Evolutionary conservation across 2,888 invertebrate species (phyloP).

Genomic region (Mallateleia sp.): DNA sequence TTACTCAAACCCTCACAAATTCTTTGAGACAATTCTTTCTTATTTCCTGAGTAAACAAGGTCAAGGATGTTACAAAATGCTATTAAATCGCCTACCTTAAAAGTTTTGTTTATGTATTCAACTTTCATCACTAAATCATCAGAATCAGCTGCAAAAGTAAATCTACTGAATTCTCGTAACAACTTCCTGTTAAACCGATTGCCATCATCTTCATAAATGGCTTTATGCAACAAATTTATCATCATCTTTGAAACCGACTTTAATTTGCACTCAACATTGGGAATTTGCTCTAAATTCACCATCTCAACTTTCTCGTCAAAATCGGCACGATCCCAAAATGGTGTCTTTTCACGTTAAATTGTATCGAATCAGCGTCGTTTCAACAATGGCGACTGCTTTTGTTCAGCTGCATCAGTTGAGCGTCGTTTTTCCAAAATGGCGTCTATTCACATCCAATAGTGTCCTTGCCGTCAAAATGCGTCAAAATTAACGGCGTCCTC

Average conservation of each 20-base stretch:
- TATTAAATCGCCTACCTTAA: constrained; percentile 18
- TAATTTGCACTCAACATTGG: not conserved
- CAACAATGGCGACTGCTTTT: too few relatives aligned
- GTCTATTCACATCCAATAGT: too few relatives aligned
- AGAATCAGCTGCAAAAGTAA: not conserved
- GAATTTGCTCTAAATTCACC: constrained; percentile 21
- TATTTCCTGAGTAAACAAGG: constrained; percentile 9
- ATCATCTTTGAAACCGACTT: not conserved
- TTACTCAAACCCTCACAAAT: constrained; percentile 11
- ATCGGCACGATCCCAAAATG: not conserved
- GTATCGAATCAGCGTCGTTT: not conserved
- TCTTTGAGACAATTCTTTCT: not conserved
- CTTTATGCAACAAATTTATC: constrained; percentile 1
- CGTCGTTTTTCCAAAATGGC: too few relatives aligned
- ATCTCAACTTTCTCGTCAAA: not conserved
- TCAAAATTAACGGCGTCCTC: too few relatives aligned
- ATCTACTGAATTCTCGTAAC: constrained; percentile 16
- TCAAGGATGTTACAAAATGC: constrained; percentile 25
- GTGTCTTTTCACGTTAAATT: not conserved
- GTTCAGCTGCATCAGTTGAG: too few relatives aligned
- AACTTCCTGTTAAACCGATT: constrained; percentile 13
- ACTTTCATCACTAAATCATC: constrained; percentile 4
- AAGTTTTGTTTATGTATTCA: not conserved
- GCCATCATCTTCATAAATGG: constrained; percentile 30
- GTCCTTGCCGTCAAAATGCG: too few relatives aligned